These are phyloP conservation scores for Labia minor DNA, from an alignment of 2,888 invertebrate genomes.

Conservation along the genomic window DNA sequence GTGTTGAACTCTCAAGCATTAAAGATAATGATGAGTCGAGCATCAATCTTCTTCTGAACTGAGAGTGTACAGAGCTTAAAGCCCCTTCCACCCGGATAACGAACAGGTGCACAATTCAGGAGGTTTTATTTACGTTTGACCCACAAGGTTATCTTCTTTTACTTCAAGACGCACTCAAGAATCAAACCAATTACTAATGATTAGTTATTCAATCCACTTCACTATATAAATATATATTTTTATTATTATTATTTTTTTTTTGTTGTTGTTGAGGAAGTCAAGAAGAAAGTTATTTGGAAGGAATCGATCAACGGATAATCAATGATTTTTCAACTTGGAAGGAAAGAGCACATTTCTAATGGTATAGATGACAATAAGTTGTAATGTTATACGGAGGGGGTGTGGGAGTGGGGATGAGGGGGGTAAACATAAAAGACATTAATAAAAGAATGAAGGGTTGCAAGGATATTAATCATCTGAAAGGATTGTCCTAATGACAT, in stretches of 20 bases:
- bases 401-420: too few species aligned
- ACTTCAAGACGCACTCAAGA: too few species aligned
- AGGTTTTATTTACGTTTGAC: neutral
- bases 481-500: neutral
- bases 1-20: neutral
- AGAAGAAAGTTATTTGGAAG: neutral
- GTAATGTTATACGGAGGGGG: neutral
- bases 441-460: conserved; percentile 13
- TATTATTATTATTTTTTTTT: too few species aligned
- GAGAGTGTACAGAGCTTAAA: too few species aligned
- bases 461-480: neutral
- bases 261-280: neutral
- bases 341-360: conserved; percentile 1
- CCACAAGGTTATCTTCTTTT: neutral
- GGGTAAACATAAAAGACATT: conserved; percentile 5
- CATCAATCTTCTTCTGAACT: neutral
- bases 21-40: neutral
- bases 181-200: neutral
- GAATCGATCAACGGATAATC: conserved; percentile 13
- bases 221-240: too few species aligned
- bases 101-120: neutral
- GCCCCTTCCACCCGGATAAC: too few species aligned
- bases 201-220: too few species aligned
- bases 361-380: conserved; percentile 5
- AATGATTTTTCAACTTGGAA: neutral